Conservation (phyloP, 2,797 vertebrate genomes). For the Aldrovandia affinis region DNA sequence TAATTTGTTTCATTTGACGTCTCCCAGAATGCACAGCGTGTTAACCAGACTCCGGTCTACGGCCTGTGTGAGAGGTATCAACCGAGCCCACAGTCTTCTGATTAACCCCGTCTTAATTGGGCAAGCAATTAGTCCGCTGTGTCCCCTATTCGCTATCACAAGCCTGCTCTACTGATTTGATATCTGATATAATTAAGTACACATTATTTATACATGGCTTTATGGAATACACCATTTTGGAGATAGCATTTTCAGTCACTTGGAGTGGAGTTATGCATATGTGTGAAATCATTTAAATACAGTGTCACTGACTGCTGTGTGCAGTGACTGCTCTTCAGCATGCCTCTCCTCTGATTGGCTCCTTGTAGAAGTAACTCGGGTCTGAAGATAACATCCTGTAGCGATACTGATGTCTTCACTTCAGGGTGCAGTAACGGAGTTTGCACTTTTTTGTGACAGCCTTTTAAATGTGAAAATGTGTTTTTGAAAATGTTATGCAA, state of each 20-base stretch:
- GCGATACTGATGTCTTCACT: not conserved
- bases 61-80: slow-evolving; percentile 19
- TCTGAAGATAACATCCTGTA: not conserved
- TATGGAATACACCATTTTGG: not conserved
- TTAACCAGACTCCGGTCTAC: slow-evolving; percentile 15
- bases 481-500: too few species aligned
- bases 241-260: slow-evolving; percentile 10
- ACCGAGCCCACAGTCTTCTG: not conserved
- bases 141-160: not conserved
- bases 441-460: not conserved
- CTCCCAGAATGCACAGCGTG: slow-evolving; percentile 21
- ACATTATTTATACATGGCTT: slow-evolving; percentile 11
- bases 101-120: slow-evolving; percentile 41
- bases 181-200: not conserved
- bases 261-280: slow-evolving; percentile 5
- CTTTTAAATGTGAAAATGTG: too few species aligned
- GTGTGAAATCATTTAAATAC: not conserved
- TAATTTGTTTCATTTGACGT: slow-evolving; percentile 36
- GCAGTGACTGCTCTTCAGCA: not conserved
- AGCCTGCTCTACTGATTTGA: not conserved
- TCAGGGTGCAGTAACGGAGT: not conserved
- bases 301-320: not conserved
- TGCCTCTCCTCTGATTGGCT: not conserved
- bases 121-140: slow-evolving; percentile 36
- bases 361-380: not conserved